These are phyloP conservation scores for Rostratula benghalensis DNA, from an alignment of 2,113 vertebrate species.

Conservation along the genomic window DNA sequence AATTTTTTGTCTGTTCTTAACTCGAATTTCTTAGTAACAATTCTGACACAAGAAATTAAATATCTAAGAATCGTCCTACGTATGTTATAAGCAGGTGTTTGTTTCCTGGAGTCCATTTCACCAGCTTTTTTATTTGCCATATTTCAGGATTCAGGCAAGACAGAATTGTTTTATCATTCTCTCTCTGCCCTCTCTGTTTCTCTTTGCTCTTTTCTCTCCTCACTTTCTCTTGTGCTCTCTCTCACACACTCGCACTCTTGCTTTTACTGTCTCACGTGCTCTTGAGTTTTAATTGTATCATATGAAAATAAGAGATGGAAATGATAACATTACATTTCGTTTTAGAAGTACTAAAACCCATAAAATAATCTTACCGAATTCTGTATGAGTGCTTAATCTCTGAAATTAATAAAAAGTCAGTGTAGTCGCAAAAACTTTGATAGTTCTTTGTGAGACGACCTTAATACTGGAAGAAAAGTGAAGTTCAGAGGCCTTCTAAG, in stretches of 20 bases:
- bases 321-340: background rate
- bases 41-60: background rate
- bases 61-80: background rate
- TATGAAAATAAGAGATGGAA: background rate
- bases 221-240: accelerated
- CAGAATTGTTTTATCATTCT: background rate
- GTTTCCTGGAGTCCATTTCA: background rate
- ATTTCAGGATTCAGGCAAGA: background rate
- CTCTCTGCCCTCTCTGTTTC: background rate
- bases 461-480: background rate
- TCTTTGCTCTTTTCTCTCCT: background rate
- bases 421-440: background rate
- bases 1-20: background rate
- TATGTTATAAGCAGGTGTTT: background rate
- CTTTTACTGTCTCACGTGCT: background rate
- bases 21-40: background rate
- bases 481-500: background rate
- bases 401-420: background rate
- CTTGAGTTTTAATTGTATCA: background rate
- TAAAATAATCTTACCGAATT: background rate
- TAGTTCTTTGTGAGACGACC: background rate
- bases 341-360: background rate
- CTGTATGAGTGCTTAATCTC: background rate
- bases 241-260: background rate
- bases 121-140: background rate